These are phyloP conservation scores for Gallinago solitaria DNA, from an alignment of 2,797 vertebrate genomes.

Conservation along the genomic window DNA sequence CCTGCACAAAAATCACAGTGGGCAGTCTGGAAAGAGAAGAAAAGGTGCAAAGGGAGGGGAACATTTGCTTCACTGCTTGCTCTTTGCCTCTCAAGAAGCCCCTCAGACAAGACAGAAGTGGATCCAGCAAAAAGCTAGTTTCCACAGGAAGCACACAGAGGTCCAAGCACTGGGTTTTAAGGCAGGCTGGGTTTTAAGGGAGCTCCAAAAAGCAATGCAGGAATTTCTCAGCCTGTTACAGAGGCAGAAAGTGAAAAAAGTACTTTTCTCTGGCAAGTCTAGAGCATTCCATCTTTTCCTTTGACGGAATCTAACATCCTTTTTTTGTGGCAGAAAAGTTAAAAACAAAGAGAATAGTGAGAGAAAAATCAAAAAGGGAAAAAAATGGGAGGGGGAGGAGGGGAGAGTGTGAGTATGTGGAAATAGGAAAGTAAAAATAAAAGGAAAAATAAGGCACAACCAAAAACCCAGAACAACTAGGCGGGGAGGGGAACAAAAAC, in stretches of 20 bases:
- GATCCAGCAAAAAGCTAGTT: background rate
- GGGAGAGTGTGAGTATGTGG: too few species aligned
- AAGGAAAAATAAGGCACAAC: background rate
- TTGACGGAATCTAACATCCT: background rate
- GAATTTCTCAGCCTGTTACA: background rate
- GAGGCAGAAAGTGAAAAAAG: background rate
- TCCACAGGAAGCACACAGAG: background rate
- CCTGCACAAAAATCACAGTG: background rate
- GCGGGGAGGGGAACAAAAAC: background rate
- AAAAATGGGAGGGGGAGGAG: background rate
- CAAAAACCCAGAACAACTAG: background rate
- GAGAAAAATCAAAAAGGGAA: rapidly evolving
- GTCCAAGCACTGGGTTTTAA: background rate
- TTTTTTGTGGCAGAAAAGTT: background rate
- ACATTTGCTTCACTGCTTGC: background rate
- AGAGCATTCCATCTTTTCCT: background rate
- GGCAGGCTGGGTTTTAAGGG: background rate
- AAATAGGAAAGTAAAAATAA: too few species aligned
- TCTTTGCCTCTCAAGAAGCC: background rate
- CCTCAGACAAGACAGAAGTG: background rate
- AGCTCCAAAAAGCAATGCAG: background rate
- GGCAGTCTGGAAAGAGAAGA: background rate
- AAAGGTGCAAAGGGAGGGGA: background rate
- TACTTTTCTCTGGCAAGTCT: background rate
- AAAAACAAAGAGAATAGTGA: background rate